Conservation (phyloP, 1,140 invertebrate genomes). For the Drosophila nebulosa region DNA sequence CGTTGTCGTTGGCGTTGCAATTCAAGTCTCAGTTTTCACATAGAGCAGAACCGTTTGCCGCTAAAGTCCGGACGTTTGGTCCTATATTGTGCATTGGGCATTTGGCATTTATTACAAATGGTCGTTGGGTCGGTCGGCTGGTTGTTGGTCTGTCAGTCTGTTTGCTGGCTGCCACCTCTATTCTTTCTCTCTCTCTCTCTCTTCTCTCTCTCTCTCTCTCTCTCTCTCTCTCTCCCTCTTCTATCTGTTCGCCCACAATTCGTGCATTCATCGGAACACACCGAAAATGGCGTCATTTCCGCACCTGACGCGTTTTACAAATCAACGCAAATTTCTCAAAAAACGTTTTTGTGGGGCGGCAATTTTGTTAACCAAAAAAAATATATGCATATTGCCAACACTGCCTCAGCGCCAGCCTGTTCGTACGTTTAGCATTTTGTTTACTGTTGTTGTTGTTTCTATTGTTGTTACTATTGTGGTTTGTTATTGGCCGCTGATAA, state of each 20-base stretch:
- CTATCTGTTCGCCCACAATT: no score
- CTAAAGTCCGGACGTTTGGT: background rate
- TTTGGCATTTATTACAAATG: conserved; percentile 60
- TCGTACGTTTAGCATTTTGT: conserved; percentile 41
- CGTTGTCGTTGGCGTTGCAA: conserved; percentile 10
- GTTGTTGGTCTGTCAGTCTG: background rate
- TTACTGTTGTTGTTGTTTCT: conserved; percentile 11
- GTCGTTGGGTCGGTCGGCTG: conserved; percentile 5
- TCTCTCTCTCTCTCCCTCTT: background rate
- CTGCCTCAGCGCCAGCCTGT: background rate
- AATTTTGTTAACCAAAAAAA: conserved; percentile 10
- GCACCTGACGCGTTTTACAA: conserved; percentile 54
- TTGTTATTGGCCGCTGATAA: conserved; percentile 63
- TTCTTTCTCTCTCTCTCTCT: no score
- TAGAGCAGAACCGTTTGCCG: conserved; percentile 14
- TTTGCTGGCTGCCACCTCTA: background rate
- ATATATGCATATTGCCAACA: background rate
- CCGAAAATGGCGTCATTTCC: conserved; percentile 49
- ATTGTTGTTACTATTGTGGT: conserved; percentile 39
- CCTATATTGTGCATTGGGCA: conserved; percentile 20
- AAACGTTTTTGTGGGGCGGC: background rate
- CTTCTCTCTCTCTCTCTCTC: no score
- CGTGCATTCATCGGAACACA: conserved; percentile 13
- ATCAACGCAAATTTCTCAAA: conserved; percentile 52
- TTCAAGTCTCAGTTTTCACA: conserved; percentile 14